Conservation (phyloP, 2,113 vertebrate genomes). For the Lepisosteus osseus region DNA sequence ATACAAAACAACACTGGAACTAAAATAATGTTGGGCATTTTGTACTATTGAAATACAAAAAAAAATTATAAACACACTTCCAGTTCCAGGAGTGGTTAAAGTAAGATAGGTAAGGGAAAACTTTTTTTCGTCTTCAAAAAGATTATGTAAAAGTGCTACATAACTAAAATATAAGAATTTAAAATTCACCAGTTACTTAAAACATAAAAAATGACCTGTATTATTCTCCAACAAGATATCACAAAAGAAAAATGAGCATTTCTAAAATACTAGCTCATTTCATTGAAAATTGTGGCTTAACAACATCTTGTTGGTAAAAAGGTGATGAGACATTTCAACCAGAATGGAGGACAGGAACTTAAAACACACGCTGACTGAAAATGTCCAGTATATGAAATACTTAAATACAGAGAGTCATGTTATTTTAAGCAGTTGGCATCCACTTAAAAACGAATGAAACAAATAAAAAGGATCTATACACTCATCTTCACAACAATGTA, state of each 20-base stretch:
- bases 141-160: slow-evolving; percentile 68
- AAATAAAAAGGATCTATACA: slow-evolving; percentile 77
- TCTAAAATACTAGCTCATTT: slow-evolving; percentile 66
- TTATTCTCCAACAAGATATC: slow-evolving; percentile 58
- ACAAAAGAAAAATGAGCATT: slow-evolving; percentile 67
- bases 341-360: slow-evolving; percentile 53
- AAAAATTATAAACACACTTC: slow-evolving; percentile 82
- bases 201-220: slow-evolving; percentile 68
- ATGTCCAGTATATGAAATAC: slow-evolving; percentile 73
- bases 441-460: slow-evolving; percentile 84
- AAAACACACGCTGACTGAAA: slow-evolving; percentile 54
- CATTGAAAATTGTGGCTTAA: slow-evolving; percentile 51
- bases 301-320: slow-evolving; percentile 45
- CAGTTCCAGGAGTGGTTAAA: slow-evolving; percentile 51
- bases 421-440: slow-evolving; percentile 87
- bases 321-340: slow-evolving; percentile 56
- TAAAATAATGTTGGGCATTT: slow-evolving; percentile 84
- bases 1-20: slow-evolving; percentile 77
- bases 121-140: slow-evolving; percentile 37
- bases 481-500: slow-evolving; percentile 84
- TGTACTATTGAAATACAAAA: slow-evolving; percentile 72
- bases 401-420: slow-evolving; percentile 67
- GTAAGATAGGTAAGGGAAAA: slow-evolving; percentile 28
- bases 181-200: slow-evolving; percentile 46
- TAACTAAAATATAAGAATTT: slow-evolving; percentile 71